phyloP scores from a whole-genome alignment of 2,888 invertebrate genomes.

The Drosophila diplacantha region DNA sequence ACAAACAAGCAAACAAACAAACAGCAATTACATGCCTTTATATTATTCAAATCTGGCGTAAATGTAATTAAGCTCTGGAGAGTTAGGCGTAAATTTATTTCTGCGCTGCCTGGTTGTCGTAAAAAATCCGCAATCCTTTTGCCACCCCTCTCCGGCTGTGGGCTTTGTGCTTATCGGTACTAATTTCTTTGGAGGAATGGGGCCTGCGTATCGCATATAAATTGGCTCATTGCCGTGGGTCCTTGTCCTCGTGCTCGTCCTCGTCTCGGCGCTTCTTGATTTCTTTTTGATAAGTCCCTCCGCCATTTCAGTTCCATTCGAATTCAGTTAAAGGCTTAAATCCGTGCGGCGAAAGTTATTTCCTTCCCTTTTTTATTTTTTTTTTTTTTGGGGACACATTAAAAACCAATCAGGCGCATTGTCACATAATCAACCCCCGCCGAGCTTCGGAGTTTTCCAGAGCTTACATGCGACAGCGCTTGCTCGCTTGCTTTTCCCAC shows the following conservation, averaged over 20 bases:
- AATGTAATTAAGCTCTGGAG: slow-evolving; percentile 71
- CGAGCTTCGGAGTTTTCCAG: slow-evolving; percentile 27
- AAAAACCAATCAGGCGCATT: slow-evolving; percentile 67
- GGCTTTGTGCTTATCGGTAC: slow-evolving; percentile 27
- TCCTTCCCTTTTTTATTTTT: neutral
- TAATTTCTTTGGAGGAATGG: slow-evolving; percentile 26
- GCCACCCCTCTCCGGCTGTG: neutral
- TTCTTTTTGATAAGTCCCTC: slow-evolving; percentile 50
- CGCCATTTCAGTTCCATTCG: slow-evolving; percentile 13
- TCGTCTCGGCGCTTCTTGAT: slow-evolving; percentile 34
- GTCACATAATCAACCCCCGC: slow-evolving; percentile 61
- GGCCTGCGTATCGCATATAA: slow-evolving; percentile 64
- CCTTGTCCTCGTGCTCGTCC: slow-evolving; percentile 17
- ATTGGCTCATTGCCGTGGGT: slow-evolving; percentile 63
- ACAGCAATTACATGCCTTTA: slow-evolving; percentile 57
- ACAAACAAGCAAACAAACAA: neutral
- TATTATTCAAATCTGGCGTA: slow-evolving; percentile 66
- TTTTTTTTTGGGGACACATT: slow-evolving; percentile 49
- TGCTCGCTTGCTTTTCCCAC: slow-evolving; percentile 13
- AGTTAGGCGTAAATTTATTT: slow-evolving; percentile 66
- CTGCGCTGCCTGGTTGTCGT: slow-evolving; percentile 29
- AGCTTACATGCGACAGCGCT: slow-evolving; percentile 3
- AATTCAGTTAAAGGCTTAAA: slow-evolving; percentile 33
- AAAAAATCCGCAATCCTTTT: slow-evolving; percentile 56
- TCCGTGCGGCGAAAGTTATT: neutral